Base-by-base conservation (phyloP, 2,113 vertebrate genomes). In the Macquaria australasica region DNA sequence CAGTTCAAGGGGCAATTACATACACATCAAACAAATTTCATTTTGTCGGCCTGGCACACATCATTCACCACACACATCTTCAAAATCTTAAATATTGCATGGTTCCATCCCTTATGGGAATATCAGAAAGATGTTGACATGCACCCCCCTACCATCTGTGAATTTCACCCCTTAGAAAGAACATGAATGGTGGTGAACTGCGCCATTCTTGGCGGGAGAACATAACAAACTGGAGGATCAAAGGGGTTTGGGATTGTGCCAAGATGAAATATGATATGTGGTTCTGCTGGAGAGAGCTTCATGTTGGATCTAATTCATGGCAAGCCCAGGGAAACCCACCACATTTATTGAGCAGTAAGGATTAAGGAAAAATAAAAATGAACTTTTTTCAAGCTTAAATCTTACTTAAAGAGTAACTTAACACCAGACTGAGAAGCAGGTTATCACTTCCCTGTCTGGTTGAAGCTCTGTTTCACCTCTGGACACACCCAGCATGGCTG, bases 171-270 rank as follows among this genome's bases (percentile, higher is more conserved):
- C 53, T n/a, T 51, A 45, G 55, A 87, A 59, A 51, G 34, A 77
- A 53, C 50, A 43, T 58, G 71, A 90, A 72, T 79, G 86, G 28
- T 37, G 79, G 73, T 85, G 84, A 90, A 76, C 51, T 50, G 76
- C 8, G 1, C 28, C 18, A 9, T 77, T 84, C 45, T 82, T 86
- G 88, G 81, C 59, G 8, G 69, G 56, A 62, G 82, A 82, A 73
- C 62, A 70, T 62, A 82, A 86, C 66, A 91, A 85, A 81, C 80
- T 56, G 21, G 66, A 73, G 37, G 82, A 89, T 92, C 84, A 90
- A 90, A 90, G 84, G 45, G 41, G 66, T 81, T 62, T 69, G 56
- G 63, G 72, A 67, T 45, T 58, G 37, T 15, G 71, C 70, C 62
- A 60, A 60, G 67, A 81, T 82, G 45, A 86, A 78, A 62, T 82